Percentiles rank a stretch among this genome's conserved stretches.
These are phyloP conservation scores for Tinea semifulvella DNA, from an alignment of 2,888 invertebrate genomes.

Conservation along the genomic window DNA sequence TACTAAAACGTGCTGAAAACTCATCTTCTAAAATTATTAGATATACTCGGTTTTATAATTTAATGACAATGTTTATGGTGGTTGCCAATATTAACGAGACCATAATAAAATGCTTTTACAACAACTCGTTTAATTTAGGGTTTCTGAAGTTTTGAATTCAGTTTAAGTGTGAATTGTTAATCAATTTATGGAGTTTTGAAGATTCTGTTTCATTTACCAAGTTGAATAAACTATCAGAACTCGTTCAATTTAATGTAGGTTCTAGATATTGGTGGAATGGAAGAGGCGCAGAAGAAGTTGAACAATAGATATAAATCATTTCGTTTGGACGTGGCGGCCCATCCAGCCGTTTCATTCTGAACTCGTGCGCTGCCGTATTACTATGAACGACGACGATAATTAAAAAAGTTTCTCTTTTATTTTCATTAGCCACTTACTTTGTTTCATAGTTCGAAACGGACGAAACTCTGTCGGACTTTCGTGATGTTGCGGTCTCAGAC, in stretches of 20 bases:
- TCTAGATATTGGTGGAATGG: slow-evolving; percentile 1
- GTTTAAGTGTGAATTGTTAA: not conserved
- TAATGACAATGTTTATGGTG: too few relatives aligned
- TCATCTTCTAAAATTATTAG: too few relatives aligned
- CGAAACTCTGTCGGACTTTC: not conserved
- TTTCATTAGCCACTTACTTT: slow-evolving; percentile 14
- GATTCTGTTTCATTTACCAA: not conserved
- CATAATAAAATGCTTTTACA: too few relatives aligned
- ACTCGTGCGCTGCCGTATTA: slow-evolving; percentile 12
- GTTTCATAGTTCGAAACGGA: slow-evolving; percentile 8
- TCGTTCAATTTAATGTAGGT: not conserved
- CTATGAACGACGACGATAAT: slow-evolving; percentile 14
- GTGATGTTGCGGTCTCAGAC: not conserved
- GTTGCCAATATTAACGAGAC: too few relatives aligned
- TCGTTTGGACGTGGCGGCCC: slow-evolving; percentile 1
- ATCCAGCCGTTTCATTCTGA: slow-evolving; percentile 10
- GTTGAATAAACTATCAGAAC: slow-evolving; percentile 1
- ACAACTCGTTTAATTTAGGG: too few relatives aligned
- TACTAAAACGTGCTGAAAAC: too few relatives aligned
- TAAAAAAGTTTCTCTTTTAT: slow-evolving; percentile 15
- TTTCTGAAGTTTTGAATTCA: too few relatives aligned
- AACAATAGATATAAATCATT: slow-evolving; percentile 15
- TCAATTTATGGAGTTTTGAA: not conserved
- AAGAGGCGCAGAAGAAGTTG: slow-evolving; percentile 4
- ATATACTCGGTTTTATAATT: not conserved